phyloP scores from a whole-genome alignment of 2,113 vertebrate species.

The Eleginops maclovinus region DNA sequence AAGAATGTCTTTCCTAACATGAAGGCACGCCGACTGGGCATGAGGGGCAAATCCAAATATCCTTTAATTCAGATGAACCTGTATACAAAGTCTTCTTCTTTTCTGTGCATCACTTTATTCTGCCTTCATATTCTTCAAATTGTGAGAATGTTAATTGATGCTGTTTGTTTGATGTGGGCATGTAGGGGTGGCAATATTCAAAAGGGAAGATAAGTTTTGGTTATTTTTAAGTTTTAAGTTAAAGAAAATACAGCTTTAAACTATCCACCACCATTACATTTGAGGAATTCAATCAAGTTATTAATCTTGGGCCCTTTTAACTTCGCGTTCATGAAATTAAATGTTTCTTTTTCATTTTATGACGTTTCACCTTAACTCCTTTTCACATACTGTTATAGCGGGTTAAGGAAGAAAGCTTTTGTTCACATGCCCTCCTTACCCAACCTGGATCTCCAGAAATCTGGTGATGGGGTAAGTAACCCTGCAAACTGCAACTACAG shows the following conservation, averaged over 20 bases:
- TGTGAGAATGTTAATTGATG: background rate
- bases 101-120: background rate
- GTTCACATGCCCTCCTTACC: constrained; percentile 98
- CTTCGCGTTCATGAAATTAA: too few relatives aligned
- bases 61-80: constrained; percentile 83
- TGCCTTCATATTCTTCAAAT: background rate
- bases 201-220: too few relatives aligned
- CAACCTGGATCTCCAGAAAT: constrained; percentile 96
- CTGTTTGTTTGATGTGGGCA: background rate
- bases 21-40: constrained; percentile 98
- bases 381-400: constrained; percentile 98
- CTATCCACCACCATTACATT: too few relatives aligned
- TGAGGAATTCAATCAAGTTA: too few relatives aligned
- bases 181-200: background rate
- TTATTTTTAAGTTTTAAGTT: too few relatives aligned
- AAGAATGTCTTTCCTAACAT: constrained; percentile 99
- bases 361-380: constrained; percentile 86
- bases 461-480: constrained; percentile 92
- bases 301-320: too few relatives aligned
- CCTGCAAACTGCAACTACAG: background rate
- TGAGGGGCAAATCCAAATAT: constrained; percentile 99
- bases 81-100: background rate
- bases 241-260: too few relatives aligned
- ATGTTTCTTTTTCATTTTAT: too few relatives aligned
- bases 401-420: constrained; percentile 98